A percentile compares a stretch with the other conserved stretches of the same genome.
phyloP scores from a whole-genome alignment of 2,888 invertebrate genomes.

The Aspidiotus destructor region DNA sequence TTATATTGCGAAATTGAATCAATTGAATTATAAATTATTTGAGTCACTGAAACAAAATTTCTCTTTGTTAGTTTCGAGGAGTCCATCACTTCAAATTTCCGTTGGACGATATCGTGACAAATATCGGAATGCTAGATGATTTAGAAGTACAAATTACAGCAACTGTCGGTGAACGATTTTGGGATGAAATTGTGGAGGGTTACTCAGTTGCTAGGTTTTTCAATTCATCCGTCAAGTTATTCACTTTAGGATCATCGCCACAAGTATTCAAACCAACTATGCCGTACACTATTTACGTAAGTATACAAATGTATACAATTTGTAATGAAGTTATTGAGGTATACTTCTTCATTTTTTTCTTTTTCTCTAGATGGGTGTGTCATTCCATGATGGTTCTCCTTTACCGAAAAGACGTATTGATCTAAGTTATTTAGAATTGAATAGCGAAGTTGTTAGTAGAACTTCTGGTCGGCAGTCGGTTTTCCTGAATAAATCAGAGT shows the following conservation, averaged over 20 bases:
- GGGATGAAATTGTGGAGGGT: constrained; percentile 75
- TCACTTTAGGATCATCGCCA: constrained; percentile 79
- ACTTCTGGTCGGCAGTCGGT: constrained; percentile 55
- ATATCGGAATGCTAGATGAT: constrained; percentile 58
- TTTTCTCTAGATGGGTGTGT: constrained; percentile 60
- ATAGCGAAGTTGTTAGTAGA: constrained; percentile 52
- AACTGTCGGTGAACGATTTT: constrained; percentile 75
- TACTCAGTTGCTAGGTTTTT: constrained; percentile 78
- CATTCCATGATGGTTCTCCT: constrained; percentile 83
- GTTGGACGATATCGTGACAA: constrained; percentile 62
- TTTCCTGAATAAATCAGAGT: constrained; percentile 56
- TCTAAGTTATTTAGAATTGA: constrained; percentile 58
- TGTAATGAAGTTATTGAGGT: constrained; percentile 2
- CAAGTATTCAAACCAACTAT: constrained; percentile 93
- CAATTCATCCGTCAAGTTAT: constrained; percentile 72
- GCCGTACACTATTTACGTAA: constrained; percentile 76
- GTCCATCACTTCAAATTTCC: constrained; percentile 79
- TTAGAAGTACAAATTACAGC: constrained; percentile 76
- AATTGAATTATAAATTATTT: constrained; percentile 28
- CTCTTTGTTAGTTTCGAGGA: constrained; percentile 64
- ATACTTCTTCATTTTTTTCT: constrained; percentile 26
- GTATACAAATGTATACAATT: constrained; percentile 40
- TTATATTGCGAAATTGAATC: constrained; percentile 10
- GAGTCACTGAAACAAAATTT: constrained; percentile 28
- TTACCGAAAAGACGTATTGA: constrained; percentile 54